Evolutionary conservation across 2,888 invertebrate genomes (phyloP).

Genomic region (Zelleria hepariella): DNA sequence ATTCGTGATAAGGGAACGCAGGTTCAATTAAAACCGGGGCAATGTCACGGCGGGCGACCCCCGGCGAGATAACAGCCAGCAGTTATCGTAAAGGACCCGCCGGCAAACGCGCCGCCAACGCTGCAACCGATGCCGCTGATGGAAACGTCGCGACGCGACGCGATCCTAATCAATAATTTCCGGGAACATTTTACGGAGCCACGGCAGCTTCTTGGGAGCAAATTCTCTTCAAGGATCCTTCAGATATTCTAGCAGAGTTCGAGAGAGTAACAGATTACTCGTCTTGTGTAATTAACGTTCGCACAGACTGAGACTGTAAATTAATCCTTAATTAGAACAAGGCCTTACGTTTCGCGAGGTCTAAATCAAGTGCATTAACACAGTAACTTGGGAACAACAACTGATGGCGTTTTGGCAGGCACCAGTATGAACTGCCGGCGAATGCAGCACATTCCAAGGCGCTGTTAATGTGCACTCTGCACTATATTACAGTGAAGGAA

Average conservation of each 20-base stretch:
- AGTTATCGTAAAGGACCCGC: slow-evolving; percentile 37
- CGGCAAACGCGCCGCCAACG: slow-evolving; percentile 14
- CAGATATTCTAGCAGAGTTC: neutral
- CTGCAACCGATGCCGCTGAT: slow-evolving; percentile 12
- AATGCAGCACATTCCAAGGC: neutral
- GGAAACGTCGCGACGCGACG: slow-evolving; percentile 11
- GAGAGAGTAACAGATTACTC: neutral
- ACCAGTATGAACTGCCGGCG: neutral
- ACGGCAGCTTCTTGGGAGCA: neutral
- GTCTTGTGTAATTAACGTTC: neutral
- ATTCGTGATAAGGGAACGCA: slow-evolving; percentile 59
- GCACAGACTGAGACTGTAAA: neutral
- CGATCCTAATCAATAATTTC: slow-evolving; percentile 15
- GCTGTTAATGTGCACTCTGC: neutral
- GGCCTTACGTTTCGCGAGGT: neutral
- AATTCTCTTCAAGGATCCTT: neutral
- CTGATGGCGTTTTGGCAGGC: slow-evolving; percentile 4
- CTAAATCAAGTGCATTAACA: neutral
- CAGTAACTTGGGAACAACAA: neutral
- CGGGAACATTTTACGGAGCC: neutral
- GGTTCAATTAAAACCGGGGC: slow-evolving; percentile 51
- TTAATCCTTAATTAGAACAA: neutral
- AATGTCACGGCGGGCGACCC: slow-evolving; percentile 39
- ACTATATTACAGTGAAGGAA: neutral
- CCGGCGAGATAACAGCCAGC: slow-evolving; percentile 33